Evolutionary conservation across 2,797 vertebrate species (phyloP), one percentile per base, ranked within the genome.

Genomic region (Tympanoctomys barrerae): DNA sequence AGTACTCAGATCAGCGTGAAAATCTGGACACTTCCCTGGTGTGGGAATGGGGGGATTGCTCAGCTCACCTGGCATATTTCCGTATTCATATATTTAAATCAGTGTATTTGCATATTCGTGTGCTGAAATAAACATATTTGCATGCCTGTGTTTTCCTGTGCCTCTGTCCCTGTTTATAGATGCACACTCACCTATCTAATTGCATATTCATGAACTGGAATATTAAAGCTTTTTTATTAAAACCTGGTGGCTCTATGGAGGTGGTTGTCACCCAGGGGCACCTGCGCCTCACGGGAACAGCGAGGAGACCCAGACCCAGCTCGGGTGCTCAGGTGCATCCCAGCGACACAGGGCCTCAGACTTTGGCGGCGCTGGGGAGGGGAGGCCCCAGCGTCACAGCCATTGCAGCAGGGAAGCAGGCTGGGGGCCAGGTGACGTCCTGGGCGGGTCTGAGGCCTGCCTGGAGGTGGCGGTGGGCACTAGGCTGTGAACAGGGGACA

Each of bases 341-440:
- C 66, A 68, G 66, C 33, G 6, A n/a, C 66, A 62, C 64, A 19
- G 6, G 11, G 5, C 33, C 33, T 19, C 1, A 1, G 66, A n/a
- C 33, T 7, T 62, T 2, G 12, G 19, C 22, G 2, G 36, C 10
- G 2, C 66, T 14, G 31, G 33, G 12, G 11, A 16, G 31, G 64
- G 16, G 66, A 33, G 31, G 33, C 33, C 33, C n/a, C 2, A 33
- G 31, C 5, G 28, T 18, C 31, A 33, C 33, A 33, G 33, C 13
- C 14, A 14, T 31, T 13, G 2, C 4, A 14, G 68, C 7, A 9
- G 3, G 13, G 33, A 9, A 26, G 36, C 36, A 10, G 1, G 42
- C n/a, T 68, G n/a, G 7, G 68, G 13, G n/a, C 68, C 5, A 13
- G 68, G 16, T 19, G 10, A 62, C 26, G 26, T 62, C 61, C 61